A percentile compares a stretch with the other conserved stretches of the same genome.
Conservation (phyloP, 2,113 vertebrate genomes). For the Columbina picui region DNA sequence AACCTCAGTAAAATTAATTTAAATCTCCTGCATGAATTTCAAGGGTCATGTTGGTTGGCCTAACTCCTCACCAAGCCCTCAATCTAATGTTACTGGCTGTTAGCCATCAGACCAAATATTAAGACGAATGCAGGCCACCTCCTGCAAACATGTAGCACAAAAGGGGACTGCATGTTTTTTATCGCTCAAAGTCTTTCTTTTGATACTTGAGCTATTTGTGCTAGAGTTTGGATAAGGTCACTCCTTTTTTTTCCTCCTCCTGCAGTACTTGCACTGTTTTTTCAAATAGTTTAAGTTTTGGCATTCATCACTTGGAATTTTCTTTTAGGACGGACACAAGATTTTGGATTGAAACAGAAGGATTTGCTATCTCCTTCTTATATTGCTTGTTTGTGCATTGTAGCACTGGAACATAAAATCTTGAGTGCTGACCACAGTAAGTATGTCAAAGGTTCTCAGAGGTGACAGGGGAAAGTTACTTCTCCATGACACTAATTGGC, state of each 20-base stretch:
- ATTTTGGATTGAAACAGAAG: neutral
- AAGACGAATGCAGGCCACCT: neutral
- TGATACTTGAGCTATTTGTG: neutral
- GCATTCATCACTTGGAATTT: neutral
- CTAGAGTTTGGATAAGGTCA: neutral
- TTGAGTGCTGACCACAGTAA: neutral
- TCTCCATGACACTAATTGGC: neutral
- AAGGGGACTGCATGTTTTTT: neutral
- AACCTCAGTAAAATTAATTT: neutral
- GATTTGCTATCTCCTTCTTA: neutral
- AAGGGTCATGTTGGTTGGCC: neutral
- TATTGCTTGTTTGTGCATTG: rapidly evolving
- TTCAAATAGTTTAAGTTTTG: neutral
- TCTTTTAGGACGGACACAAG: neutral
- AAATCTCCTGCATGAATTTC: neutral
- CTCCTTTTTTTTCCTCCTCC: neutral
- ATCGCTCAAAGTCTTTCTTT: neutral
- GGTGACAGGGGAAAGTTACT: neutral
- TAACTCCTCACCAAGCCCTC: neutral
- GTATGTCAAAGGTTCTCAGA: neutral
- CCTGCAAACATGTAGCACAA: neutral
- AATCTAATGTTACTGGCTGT: neutral
- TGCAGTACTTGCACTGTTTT: neutral
- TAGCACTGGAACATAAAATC: neutral
- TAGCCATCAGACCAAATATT: neutral